A percentile compares a stretch with the other conserved stretches of the same genome.
Conservation (phyloP, 2,113 vertebrate species). For the Pipra filicauda region DNA sequence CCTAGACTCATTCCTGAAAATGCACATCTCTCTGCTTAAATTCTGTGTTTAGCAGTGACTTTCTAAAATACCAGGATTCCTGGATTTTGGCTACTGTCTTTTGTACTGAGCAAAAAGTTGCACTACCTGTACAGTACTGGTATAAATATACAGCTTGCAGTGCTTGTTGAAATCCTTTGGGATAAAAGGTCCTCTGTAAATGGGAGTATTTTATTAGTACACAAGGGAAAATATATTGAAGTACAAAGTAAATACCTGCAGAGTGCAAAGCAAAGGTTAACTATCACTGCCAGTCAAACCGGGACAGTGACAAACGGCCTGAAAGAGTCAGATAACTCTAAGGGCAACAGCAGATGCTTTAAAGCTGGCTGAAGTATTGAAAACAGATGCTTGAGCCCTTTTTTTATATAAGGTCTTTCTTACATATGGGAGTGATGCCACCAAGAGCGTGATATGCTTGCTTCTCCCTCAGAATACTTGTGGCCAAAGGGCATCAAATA, state of each 20-base stretch:
- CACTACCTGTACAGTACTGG: neutral
- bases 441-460: neutral
- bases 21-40: neutral
- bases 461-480: neutral
- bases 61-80: neutral
- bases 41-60: neutral
- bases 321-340: neutral
- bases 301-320: slow-evolving; percentile 4
- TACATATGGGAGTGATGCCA: neutral
- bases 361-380: neutral
- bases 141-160: slow-evolving; percentile 15
- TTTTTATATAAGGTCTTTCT: neutral
- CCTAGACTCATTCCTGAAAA: neutral
- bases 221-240: slow-evolving; percentile 5
- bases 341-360: neutral
- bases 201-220: slow-evolving; percentile 6
- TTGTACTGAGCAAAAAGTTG: neutral
- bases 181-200: slow-evolving; percentile 15
- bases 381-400: neutral
- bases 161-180: neutral
- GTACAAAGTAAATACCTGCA: slow-evolving; percentile 1
- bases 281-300: neutral
- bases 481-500: neutral
- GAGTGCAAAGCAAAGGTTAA: slow-evolving; percentile 6
- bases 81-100: neutral